A percentile compares a stretch with the other conserved stretches of the same genome.
These are phyloP conservation scores for Macrobrachium rosenbergii DNA, from an alignment of 1,140 invertebrate species.

Conservation along the genomic window DNA sequence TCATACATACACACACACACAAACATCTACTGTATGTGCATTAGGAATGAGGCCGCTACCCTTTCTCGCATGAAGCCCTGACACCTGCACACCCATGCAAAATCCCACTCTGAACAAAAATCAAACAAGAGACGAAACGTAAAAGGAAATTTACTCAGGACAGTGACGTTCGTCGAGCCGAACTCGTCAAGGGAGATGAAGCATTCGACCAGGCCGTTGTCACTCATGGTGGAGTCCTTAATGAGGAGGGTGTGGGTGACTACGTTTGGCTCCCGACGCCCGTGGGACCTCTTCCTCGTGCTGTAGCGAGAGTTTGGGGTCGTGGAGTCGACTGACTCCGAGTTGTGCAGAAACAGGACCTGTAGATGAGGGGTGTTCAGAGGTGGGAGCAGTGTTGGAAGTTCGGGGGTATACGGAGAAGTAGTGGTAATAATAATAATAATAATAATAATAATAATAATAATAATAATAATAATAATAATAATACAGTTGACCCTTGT, in stretches of 20 bases:
- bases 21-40: too few relatives aligned
- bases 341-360: conserved; percentile 51
- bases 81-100: too few relatives aligned
- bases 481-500: too few relatives aligned
- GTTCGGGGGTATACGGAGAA: neutral
- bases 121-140: neutral
- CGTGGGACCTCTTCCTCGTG: neutral
- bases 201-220: conserved; percentile 32
- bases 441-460: too few relatives aligned
- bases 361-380: neutral
- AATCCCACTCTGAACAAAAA: neutral
- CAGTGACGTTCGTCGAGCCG: conserved; percentile 1
- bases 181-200: conserved; percentile 29
- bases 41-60: too few relatives aligned
- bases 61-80: neutral
- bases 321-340: conserved; percentile 5
- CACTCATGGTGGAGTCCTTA: neutral
- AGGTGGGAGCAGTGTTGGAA: neutral
- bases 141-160: neutral
- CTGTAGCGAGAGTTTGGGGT: conserved; percentile 7
- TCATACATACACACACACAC: too few relatives aligned
- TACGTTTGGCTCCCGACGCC: neutral
- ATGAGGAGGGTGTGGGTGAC: conserved; percentile 12
- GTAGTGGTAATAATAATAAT: too few relatives aligned
- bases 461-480: too few relatives aligned